phyloP scores from a whole-genome alignment of 2,113 vertebrate genomes.

The Trogon surrucura region DNA sequence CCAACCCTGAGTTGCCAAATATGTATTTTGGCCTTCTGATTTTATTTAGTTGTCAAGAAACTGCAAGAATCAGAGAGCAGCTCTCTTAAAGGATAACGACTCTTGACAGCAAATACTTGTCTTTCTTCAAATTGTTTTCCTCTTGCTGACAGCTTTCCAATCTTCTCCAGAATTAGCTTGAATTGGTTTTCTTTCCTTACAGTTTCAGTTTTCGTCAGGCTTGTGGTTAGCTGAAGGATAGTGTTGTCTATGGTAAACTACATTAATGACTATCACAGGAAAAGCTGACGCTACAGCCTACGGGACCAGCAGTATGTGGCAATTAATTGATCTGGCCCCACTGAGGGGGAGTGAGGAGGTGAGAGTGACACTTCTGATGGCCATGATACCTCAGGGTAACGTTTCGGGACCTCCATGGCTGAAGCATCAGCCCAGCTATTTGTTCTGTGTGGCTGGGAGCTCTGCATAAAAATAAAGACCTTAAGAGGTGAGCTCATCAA shows the following conservation, averaged over 20 bases:
- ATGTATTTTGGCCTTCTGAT: constrained; percentile 32
- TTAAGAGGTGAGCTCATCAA: not conserved
- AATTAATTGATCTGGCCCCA: not conserved
- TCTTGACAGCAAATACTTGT: constrained; percentile 44
- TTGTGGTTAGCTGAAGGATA: not conserved
- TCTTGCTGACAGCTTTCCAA: constrained; percentile 46
- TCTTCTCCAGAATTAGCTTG: constrained; percentile 33
- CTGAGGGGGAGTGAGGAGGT: not conserved
- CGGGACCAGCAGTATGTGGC: fast-evolving
- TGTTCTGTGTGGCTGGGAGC: not conserved
- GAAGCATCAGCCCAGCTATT: not conserved
- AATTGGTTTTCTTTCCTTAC: constrained; percentile 34
- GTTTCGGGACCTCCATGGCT: fast-evolving
- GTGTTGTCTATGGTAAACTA: not conserved
- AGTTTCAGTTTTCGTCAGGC: not conserved
- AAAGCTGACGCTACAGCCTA: not conserved
- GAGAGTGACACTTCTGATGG: fast-evolving
- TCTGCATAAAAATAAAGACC: not conserved
- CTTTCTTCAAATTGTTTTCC: constrained; percentile 45
- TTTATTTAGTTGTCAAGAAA: constrained; percentile 51
- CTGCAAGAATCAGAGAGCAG: not conserved
- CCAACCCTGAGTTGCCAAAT: not conserved
- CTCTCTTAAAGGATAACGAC: not conserved
- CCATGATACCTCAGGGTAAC: fast-evolving
- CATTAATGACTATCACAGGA: not conserved